Conservation (phyloP, 1,140 invertebrate species). For the Drosophila oshimai region DNA sequence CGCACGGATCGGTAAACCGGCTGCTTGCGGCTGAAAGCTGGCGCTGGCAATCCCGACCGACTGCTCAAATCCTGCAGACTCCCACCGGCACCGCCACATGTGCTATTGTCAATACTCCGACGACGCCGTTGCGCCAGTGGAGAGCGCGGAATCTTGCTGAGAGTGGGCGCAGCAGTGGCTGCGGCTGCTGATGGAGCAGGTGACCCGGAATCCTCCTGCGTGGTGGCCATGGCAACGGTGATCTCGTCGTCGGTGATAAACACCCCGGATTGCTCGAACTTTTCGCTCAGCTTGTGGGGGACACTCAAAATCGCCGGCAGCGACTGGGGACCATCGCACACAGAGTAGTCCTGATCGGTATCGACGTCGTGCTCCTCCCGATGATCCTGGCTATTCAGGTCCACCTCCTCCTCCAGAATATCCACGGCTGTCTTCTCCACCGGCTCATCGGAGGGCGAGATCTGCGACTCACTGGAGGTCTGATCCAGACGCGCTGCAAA, state of each 20-base stretch:
- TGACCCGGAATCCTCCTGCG: conserved; percentile 86
- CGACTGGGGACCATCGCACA: conserved; percentile 67
- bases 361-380: conserved; percentile 10
- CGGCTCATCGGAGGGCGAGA: conserved; percentile 69
- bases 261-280: conserved; percentile 76
- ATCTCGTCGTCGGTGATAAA: conserved; percentile 84
- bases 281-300: conserved; percentile 34
- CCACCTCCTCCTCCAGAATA: conserved; percentile 13
- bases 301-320: conserved; percentile 61
- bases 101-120: conserved; percentile 71
- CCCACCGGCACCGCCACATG: conserved; percentile 52
- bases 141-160: conserved; percentile 73
- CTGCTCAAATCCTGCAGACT: conserved; percentile 69
- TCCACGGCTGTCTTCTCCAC: conserved; percentile 20
- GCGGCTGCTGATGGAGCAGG: conserved; percentile 68
- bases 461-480: conserved; percentile 82
- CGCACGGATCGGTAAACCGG: conserved; percentile 75
- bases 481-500: conserved; percentile 76
- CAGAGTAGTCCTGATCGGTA: conserved; percentile 41
- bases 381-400: background rate
- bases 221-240: conserved; percentile 87
- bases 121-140: conserved; percentile 66
- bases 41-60: conserved; percentile 43
- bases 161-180: background rate
- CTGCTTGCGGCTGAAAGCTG: conserved; percentile 56